These are phyloP conservation scores for Choreutis nemorana DNA, from an alignment of 2,888 invertebrate species.

Conservation along the genomic window DNA sequence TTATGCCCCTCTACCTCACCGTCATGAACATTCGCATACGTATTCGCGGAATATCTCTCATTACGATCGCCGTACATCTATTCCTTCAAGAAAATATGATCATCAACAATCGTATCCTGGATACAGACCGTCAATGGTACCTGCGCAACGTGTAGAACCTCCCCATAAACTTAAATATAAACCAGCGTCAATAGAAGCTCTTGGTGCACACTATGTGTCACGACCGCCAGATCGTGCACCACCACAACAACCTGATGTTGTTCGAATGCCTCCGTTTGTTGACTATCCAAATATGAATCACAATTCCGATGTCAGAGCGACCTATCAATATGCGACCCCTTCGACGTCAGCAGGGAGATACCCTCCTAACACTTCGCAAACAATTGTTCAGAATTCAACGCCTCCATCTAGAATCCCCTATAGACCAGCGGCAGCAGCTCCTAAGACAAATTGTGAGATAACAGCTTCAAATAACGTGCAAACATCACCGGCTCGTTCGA, in stretches of 20 bases:
- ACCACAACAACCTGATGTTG: conserved; percentile 30
- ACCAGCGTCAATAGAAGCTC: conserved; percentile 30
- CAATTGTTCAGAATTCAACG: conserved; percentile 34
- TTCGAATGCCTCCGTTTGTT: conserved; percentile 30
- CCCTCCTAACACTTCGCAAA: conserved; percentile 26
- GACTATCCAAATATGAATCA: conserved; percentile 36
- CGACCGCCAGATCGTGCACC: conserved; percentile 39
- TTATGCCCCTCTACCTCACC: conserved; percentile 34
- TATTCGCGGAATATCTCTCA: conserved; percentile 32
- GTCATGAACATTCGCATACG: conserved; percentile 42
- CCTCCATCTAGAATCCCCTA: conserved; percentile 31
- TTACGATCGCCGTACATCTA: conserved; percentile 40
- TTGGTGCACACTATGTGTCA: conserved; percentile 34
- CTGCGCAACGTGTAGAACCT: conserved; percentile 39
- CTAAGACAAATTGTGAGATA: conserved; percentile 45
- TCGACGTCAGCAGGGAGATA: conserved; percentile 45
- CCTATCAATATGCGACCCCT: conserved; percentile 38
- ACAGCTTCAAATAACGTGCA: conserved; percentile 32
- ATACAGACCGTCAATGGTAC: conserved; percentile 39
- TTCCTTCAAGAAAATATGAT: conserved; percentile 49
- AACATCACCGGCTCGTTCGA: conserved; percentile 40
- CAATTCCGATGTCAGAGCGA: conserved; percentile 30
- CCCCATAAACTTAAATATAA: conserved; percentile 43
- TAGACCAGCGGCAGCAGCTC: conserved; percentile 29
- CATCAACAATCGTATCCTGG: conserved; percentile 53